Conservation (phyloP, 2,888 invertebrate species). For the Bursaphelenchus okinawaensis region DNA sequence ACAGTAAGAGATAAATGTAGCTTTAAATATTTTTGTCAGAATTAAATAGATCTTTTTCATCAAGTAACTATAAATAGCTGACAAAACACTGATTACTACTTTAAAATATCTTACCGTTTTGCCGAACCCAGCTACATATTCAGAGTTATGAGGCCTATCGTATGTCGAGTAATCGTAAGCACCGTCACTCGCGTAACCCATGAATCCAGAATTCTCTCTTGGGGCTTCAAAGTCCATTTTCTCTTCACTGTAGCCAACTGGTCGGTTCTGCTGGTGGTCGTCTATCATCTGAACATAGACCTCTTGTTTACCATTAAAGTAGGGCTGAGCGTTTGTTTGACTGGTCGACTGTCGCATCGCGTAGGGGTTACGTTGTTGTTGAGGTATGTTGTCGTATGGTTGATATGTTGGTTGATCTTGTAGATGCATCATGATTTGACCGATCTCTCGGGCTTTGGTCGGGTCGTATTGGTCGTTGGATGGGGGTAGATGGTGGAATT, state of each 20-base stretch:
- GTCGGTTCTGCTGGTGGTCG: not conserved
- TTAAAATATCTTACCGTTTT: too few species aligned
- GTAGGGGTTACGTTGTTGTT: not conserved
- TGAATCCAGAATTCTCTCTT: not conserved
- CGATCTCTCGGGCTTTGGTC: slow-evolving; percentile 22
- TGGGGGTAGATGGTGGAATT: not conserved
- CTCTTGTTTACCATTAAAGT: not conserved
- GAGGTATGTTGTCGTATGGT: not conserved
- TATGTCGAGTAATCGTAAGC: not conserved
- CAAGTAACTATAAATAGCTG: too few species aligned
- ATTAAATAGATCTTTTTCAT: too few species aligned
- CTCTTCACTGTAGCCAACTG: not conserved
- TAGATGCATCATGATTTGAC: slow-evolving; percentile 35
- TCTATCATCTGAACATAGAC: not conserved
- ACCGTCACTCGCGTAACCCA: not conserved
- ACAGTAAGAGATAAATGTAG: too few species aligned
- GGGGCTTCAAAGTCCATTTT: not conserved
- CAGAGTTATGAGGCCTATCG: not conserved
- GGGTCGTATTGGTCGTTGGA: not conserved
- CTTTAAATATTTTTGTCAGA: too few species aligned
- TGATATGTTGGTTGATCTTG: slow-evolving; percentile 20
- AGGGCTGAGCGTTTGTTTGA: not conserved
- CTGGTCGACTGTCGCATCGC: not conserved
- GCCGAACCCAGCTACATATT: not conserved
- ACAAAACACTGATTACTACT: too few species aligned